Conservation (phyloP, 2,113 vertebrate genomes). For the Ammodytes dubius region DNA sequence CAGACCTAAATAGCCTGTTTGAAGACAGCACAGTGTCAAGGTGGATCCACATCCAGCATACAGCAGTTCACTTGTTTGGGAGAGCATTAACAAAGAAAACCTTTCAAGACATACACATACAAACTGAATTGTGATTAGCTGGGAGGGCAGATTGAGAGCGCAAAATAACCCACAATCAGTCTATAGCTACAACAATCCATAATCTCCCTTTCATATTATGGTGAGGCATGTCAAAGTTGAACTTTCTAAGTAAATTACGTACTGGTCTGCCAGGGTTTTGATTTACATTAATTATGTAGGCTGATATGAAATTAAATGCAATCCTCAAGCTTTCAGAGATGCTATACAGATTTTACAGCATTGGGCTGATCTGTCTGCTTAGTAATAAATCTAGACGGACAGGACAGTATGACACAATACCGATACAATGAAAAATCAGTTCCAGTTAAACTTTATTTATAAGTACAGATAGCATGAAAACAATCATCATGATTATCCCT, state of each 20-base stretch:
- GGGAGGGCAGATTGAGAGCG: not conserved
- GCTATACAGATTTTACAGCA: not conserved
- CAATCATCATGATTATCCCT: constrained; percentile 37
- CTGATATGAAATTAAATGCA: constrained; percentile 10
- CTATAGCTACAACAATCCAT: constrained; percentile 6
- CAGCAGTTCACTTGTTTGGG: constrained; percentile 27
- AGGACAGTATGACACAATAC: not conserved
- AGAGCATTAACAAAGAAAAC: constrained; percentile 11
- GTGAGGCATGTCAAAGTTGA: constrained; percentile 1
- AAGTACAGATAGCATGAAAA: constrained; percentile 59
- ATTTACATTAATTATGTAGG: not conserved
- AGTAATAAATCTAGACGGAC: constrained; percentile 3
- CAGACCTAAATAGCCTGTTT: constrained; percentile 28
- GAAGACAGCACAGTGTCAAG: constrained; percentile 43
- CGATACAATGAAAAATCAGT: constrained; percentile 20
- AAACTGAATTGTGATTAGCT: not conserved
- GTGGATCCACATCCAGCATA: constrained; percentile 5
- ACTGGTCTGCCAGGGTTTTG: not conserved
- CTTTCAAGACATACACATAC: not conserved
- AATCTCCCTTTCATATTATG: not conserved
- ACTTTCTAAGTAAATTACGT: constrained; percentile 6
- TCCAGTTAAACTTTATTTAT: constrained; percentile 58
- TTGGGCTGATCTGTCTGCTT: not conserved
- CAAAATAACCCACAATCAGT: not conserved
- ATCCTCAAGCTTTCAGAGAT: constrained; percentile 12